Base-by-base conservation (phyloP, 2,888 invertebrate species). In the Leucophenga maculata region DNA sequence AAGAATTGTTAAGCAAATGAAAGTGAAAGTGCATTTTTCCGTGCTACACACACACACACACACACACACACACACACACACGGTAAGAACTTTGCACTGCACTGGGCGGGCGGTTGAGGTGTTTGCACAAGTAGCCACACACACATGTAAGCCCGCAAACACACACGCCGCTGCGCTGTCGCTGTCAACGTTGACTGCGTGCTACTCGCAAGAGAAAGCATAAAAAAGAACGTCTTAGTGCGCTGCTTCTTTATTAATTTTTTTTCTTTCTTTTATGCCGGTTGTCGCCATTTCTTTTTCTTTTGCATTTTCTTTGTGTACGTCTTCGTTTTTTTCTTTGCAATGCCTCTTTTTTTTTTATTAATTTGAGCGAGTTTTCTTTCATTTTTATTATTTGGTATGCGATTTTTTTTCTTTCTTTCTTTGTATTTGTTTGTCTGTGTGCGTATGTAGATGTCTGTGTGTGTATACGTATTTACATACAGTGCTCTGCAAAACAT, bases 331-430 rank as follows among this genome's bases (percentile, higher is more conserved):
- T 64, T 20, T 62, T 57, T 62, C 46, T 69, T 65, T 62, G 26
- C 11, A 26, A n/a, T 67, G 67, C 18, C 64, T 13, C n/a, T 65
- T 55, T 59, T 65, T 31, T 52, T 32, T 9, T 9, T 59, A 22
- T 64, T 57, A 46, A 59, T 44, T 59, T 57, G 46, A 13, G 32
- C 32, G 32, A 65, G 67, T 73, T 71, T 75, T 74, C 77, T 75
- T 75, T 80, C 75, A 73, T 78, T 76, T 78, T 70, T 72, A 78
- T 68, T 67, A 69, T 71, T 74, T 72, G 72, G 68, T 75, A 62
- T 69, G 74, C 60, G 65, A 69, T 69, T 69, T 75, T 48, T 18
- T 2, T 9, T 32, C 1, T 9, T 16, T 48, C 26, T 65, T 26
- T 20, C 20, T 50, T 13, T 65, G 14, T 65, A 13, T 46, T 13